Percentiles rank a stretch among this genome's conserved stretches.
These are phyloP conservation scores for Monodelphis domestica DNA, from an alignment of 2,797 vertebrate species.

Conservation along the genomic window DNA sequence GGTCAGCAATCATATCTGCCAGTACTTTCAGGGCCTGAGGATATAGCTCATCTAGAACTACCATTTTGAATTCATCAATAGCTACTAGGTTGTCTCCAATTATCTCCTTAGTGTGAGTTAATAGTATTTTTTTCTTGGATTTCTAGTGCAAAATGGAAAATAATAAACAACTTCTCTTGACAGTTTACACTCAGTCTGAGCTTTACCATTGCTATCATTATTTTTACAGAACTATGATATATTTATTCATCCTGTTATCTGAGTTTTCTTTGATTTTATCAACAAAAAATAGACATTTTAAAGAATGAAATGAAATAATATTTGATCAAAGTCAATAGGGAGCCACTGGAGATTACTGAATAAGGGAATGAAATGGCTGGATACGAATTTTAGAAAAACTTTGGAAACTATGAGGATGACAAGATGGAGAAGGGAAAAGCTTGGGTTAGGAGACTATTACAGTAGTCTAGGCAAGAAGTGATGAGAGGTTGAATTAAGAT, in stretches of 20 bases:
- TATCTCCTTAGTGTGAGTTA: background rate
- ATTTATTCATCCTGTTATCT: background rate
- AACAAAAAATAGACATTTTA: background rate
- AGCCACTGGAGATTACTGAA: background rate
- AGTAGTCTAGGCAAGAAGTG: background rate
- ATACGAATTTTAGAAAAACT: background rate
- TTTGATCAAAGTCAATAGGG: background rate
- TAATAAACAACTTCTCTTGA: background rate
- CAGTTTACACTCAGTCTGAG: background rate
- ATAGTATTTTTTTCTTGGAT: background rate
- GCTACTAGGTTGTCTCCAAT: background rate
- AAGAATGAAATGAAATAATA: background rate
- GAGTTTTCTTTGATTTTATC: background rate
- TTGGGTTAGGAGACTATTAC: background rate
- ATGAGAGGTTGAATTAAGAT: background rate
- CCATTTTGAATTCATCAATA: background rate
- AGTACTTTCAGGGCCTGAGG: background rate
- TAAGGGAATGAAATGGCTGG: background rate
- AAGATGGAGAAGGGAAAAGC: too few species aligned
- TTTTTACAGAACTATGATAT: background rate
- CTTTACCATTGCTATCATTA: background rate
- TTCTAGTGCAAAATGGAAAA: background rate
- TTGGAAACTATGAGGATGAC: background rate
- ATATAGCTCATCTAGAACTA: background rate
- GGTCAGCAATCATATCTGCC: background rate